A percentile compares a stretch with the other conserved stretches of the same genome.
phyloP scores from a whole-genome alignment of 2,888 invertebrate species.

The Caenorhabditis sp. region DNA sequence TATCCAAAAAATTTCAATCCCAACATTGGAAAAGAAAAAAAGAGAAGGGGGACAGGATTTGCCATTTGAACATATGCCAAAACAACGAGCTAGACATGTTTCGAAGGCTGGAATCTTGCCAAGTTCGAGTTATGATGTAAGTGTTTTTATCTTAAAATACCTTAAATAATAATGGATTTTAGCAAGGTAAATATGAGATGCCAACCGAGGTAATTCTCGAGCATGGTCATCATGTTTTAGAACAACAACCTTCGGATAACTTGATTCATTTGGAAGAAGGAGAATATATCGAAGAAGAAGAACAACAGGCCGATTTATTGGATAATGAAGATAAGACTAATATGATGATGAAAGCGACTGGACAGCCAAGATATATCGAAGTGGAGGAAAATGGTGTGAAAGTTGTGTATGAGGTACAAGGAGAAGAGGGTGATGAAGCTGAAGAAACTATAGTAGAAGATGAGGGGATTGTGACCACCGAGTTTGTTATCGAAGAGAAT shows the following conservation, averaged over 20 bases:
- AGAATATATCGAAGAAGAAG: neutral
- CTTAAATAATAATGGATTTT: neutral
- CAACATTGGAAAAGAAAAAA: conserved; percentile 10
- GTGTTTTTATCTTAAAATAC: neutral
- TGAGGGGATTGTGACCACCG: neutral
- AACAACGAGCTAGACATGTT: conserved; percentile 37
- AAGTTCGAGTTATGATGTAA: conserved; percentile 1
- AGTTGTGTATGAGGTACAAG: conserved; percentile 29
- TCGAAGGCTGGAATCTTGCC: conserved; percentile 21
- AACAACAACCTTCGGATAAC: neutral
- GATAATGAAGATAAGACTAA: neutral
- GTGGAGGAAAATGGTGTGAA: conserved; percentile 31
- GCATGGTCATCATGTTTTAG: neutral
- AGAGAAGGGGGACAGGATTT: conserved; percentile 39
- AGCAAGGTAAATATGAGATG: neutral
- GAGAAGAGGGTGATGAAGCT: conserved; percentile 17
- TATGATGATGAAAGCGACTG: neutral
- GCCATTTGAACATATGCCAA: conserved; percentile 43
- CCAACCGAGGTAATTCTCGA: neutral
- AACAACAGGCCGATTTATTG: neutral
- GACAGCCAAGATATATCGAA: conserved; percentile 20
- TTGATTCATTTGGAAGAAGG: neutral
- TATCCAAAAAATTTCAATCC: neutral
- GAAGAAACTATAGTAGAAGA: neutral
- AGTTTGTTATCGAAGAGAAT: neutral